Evolutionary conservation across 2,797 vertebrate genomes (phyloP), one percentile per base, ranked within the genome.

Genomic region (Pempheris klunzingeri): DNA sequence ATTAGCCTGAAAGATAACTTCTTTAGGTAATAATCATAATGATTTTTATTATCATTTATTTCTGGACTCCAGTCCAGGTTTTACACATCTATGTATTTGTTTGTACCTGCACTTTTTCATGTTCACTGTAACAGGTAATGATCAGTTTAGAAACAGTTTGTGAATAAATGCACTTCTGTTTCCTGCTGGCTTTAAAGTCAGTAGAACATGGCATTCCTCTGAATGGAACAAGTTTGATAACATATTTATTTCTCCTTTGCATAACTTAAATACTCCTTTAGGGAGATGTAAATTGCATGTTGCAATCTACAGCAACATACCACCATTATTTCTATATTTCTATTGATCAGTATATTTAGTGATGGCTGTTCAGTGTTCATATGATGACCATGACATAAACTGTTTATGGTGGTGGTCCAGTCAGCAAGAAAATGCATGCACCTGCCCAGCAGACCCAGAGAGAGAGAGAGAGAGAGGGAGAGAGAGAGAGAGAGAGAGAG

Each of bases 371-470:
- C 50, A 12, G 12, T 55, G 11, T 53, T 3, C 7, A 7, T 50
- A n/a, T 44, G n/a, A 58, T 66, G 60, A 80, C n/a, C n/a, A n/a
- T n/a, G n/a, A n/a, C n/a, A 3, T 69, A 8, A 50, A 62, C 22
- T 34, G 59, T 70, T 69, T 46, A 13, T 59, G 30, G 30, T 61
- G 52, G 36, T 70, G 47, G 53, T 66, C 60, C 63, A 72, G 77
- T 82, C 47, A 81, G 71, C 47, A 77, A n/a, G n/a, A 36, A 80
- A 80, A 76, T 58, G 1, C 77, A 54, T 85, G 64, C 89, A 90
- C 86, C 85, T 92, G 86, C 77, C 77, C 49, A 73, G 76, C 54
- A 79, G 74, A 84, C 50, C 38, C 60, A 74, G 87, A 86, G 87
- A 88, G 83, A 85, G 32, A 57, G 62, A 18, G 41, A 66, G 32